Evolutionary conservation across 2,797 vertebrate genomes (phyloP), one percentile per base, ranked within the genome.

Genomic region (Uromys caudimaculatus): DNA sequence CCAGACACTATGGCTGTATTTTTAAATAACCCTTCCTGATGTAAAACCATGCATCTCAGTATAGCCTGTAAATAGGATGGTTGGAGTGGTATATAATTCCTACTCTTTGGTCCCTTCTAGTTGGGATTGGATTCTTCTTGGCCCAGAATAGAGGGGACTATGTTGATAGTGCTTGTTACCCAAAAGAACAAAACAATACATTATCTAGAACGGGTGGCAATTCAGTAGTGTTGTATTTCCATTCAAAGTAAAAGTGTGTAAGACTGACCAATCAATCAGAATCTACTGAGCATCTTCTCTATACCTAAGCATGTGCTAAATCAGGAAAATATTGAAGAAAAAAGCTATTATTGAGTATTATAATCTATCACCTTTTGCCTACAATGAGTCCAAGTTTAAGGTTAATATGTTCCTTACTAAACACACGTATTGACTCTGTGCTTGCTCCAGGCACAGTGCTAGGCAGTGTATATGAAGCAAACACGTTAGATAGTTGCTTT

Each of bases 21-120:
- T 92, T 94, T 60, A 92, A 86, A 90, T 58, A 90, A 58, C 27
- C 6, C 84, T 13, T 90, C 7, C 56, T 87, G 52, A 19, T 54
- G 0, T 77, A 73, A 91, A 75, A 73, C 50, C 10, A 5, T 4
- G 3, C 10, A 5, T 77, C 2, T 44, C 11, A 35, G 38, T 84
- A 79, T 67, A 35, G 82, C 32, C 10, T 69, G 90, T 69, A 79
- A n/a, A 54, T 75, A 47, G 11, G 52, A 76, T 75, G 11, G 17
- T 19, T 86, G 35, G 1, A 21, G 1, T 47, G 35, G 17, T 47
- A 14, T 62, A 47, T 14, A 41, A 21, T 58, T 71, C 19, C 14
- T 91, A 4, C 11, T 23, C 5, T 62, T 62, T 77, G 50, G 64
- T 85, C 4, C 0, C 16, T 64, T 81, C 38, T 93, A 78, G 8